Conservation (phyloP, 2,797 vertebrate species). For the Fundulus diaphanus region DNA sequence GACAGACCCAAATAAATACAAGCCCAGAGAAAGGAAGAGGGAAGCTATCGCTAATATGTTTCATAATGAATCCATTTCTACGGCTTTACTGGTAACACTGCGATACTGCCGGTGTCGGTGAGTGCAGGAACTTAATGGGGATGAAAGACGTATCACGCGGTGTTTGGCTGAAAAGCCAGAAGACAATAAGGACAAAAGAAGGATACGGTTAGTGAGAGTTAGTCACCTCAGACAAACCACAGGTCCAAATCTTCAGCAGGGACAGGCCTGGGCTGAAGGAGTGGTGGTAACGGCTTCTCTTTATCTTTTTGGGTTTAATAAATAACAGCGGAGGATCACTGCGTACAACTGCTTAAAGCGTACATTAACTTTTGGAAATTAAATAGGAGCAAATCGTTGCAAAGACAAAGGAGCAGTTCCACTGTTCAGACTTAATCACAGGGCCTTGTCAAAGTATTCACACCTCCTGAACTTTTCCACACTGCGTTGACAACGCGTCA, state of each 20-base stretch:
- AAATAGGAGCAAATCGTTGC: not conserved
- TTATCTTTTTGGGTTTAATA: constrained; percentile 13
- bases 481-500: too few relatives aligned
- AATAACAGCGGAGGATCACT: not conserved
- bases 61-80: not conserved
- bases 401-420: not conserved
- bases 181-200: constrained; percentile 3
- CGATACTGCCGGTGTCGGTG: not conserved
- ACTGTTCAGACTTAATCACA: not conserved
- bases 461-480: not conserved
- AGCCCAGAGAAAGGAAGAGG: constrained; percentile 3
- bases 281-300: not conserved
- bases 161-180: constrained; percentile 1
- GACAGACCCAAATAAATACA: not conserved
- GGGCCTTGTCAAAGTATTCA: not conserved
- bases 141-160: not conserved
- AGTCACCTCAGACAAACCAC: constrained; percentile 24
- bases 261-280: not conserved
- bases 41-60: not conserved
- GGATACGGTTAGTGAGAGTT: constrained; percentile 47
- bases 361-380: not conserved
- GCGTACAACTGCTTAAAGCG: not conserved
- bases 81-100: not conserved
- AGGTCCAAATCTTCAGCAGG: constrained; percentile 20
- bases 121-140: not conserved